Base-by-base conservation (phyloP, 2,797 vertebrate species). In the Glossophaga mutica region DNA sequence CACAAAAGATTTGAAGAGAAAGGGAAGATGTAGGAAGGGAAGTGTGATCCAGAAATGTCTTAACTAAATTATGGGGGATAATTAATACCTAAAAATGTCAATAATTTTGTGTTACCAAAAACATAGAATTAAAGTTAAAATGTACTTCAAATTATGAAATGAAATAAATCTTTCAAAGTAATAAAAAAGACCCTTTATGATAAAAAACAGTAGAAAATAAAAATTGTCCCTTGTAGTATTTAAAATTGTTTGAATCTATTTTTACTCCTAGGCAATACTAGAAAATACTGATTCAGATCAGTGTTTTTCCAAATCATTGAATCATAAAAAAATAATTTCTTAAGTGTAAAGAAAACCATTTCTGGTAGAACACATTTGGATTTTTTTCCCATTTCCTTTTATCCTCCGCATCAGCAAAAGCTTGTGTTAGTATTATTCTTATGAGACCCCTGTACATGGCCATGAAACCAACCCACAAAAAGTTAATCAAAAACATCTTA, bases 361-460 rank as follows among this genome's bases (percentile, higher is more conserved):
- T 87, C 95, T 71, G 19, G 39, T 92, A 62, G 77, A 44, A 97
- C 71, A 95, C 65, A 76, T 86, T 93, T 86, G 62, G 91, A 95
- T 83, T 96, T 96, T 94, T 97, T 97, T 93, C 65, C 65, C 44
- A 29, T 87, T 92, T 94, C 92, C 94, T 97, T 97, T 92, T 97
- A 93, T 97, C 95, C 68, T 76, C 89, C 48, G 77, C 62, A 6
- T 97, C 95, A 94, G 94, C 86, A 94, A 95, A 98, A 87, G 71
- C 77, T 92, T 91, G 87, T 96, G 97, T 97, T 96, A 92, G 92
- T 85, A 86, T 76, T 81, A 89, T 97, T 97, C 95, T 96, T 68
- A 48, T 91, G 95, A 97, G 94, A 97, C 48, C 52, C 32, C 89
- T 1, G 0, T 6, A 95, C 81, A 29, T 10, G 96, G 93, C 87